Conservation (phyloP, 2,888 invertebrate genomes). For the Spialia ferax region DNA sequence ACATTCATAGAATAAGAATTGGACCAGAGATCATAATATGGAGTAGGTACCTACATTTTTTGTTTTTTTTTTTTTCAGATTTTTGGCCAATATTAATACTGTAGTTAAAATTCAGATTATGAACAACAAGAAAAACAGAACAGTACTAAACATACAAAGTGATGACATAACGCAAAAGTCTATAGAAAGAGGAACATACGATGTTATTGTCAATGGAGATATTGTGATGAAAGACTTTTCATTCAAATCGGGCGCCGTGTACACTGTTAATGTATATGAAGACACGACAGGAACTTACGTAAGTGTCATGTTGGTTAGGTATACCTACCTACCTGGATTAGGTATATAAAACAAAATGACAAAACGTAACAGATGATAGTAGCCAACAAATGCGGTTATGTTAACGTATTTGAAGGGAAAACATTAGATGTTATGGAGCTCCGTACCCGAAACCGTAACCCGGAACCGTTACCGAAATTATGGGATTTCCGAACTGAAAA, state of each 20-base stretch:
- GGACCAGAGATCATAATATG: no score
- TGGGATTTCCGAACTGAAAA: no score
- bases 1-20: no score
- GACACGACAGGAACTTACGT: constrained; percentile 64
- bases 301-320: constrained; percentile 51
- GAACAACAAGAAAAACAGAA: constrained; percentile 59
- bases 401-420: no score
- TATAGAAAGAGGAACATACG: constrained; percentile 67
- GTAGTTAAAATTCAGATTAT: constrained; percentile 57
- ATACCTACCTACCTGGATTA: no score
- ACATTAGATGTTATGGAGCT: no score
- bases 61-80: constrained; percentile 57
- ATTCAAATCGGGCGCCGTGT: constrained; percentile 89
- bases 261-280: constrained; percentile 83
- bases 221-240: constrained; percentile 59
- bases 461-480: no score
- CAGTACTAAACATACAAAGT: constrained; percentile 57
- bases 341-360: no score
- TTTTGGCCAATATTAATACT: constrained; percentile 66
- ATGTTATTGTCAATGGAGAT: constrained; percentile 66
- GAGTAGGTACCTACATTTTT: background rate
- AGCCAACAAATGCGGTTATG: no score
- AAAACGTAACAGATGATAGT: no score
- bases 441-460: no score
- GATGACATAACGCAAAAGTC: constrained; percentile 55